Evolutionary conservation across 2,113 vertebrate genomes (phyloP), one percentile per base, ranked within the genome.

Genomic region (Hemibagrus wyckioides): DNA sequence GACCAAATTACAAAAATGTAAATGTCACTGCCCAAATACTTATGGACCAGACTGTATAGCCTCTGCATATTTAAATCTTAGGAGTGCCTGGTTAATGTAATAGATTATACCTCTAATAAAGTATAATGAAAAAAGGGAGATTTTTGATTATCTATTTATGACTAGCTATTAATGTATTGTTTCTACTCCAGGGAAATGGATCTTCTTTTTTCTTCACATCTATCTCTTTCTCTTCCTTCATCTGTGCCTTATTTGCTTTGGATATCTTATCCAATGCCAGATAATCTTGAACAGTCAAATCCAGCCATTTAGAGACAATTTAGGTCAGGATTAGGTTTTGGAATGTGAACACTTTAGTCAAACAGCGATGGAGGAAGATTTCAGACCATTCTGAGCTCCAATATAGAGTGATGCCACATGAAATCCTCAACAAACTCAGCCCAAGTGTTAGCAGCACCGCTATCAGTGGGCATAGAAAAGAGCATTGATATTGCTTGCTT

Each of bases 291-390:
- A 52, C 25, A 69, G 88, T 85, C 86, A 75, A 69, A 57, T 63
- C 65, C 15, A 73, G 73, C 91, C 89, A 86, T 90, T 90, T 91
- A 85, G 57, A 87, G 73, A 50, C n/a, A 48, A 17, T 52, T 13
- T 52, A 30, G 57, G 28, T 56, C 56, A 76, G 44, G 84, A 41
- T 63, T 63, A 77, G 3, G 84, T 63, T 85, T 59, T 63, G 57
- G 73, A 77, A 77, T 77, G n/a, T 52, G 73, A 50, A 63, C n/a
- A 1, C 57, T 85, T 85, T 61, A 50, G 73, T 76, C 54, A 79
- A 52, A 79, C 67, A 83, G 19, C 59, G 41, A 71, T 13, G 11
- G 10, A 28, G n/a, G 28, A 65, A 48, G 56, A 33, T 79, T 57
- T 77, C 73, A 79, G 73, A 79, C 39, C 21, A 28, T 30, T 19